phyloP scores from a whole-genome alignment of 1,140 invertebrate species.

The Scaptodrosophila lebanonensis region DNA sequence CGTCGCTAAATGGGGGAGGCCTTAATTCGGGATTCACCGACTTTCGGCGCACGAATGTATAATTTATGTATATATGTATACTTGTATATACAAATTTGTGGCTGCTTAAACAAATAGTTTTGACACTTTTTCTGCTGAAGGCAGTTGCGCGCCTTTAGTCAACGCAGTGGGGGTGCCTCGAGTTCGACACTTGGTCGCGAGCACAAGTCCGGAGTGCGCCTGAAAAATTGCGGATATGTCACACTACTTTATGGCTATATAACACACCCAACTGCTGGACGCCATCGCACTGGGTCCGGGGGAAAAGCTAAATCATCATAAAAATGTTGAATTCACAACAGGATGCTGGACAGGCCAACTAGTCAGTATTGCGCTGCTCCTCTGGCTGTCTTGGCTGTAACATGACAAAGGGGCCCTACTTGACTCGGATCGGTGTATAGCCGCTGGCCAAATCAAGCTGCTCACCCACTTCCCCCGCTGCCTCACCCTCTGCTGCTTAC shows the following conservation, averaged over 20 bases:
- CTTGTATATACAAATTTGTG: constrained; percentile 34
- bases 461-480: constrained; percentile 12
- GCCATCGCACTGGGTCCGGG: constrained; percentile 38
- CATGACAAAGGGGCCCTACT: too few relatives aligned
- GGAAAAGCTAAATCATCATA: constrained; percentile 66
- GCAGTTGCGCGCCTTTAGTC: constrained; percentile 16
- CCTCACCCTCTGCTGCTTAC: constrained; percentile 17
- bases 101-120: constrained; percentile 41
- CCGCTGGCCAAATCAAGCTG: constrained; percentile 48
- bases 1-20: constrained; percentile 46
- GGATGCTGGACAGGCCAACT: constrained; percentile 18
- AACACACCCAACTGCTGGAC: constrained; percentile 24
- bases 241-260: constrained; percentile 73
- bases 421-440: too few relatives aligned
- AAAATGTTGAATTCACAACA: constrained; percentile 64
- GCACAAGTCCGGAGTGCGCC: constrained; percentile 24
- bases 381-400: background rate
- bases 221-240: constrained; percentile 76
- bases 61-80: too few relatives aligned
- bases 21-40: constrained; percentile 47
- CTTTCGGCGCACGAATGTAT: constrained; percentile 27
- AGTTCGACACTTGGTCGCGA: constrained; percentile 65
- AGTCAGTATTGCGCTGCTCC: background rate
- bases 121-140: constrained; percentile 59
- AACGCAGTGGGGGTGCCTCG: constrained; percentile 56